Percentiles rank a stretch among this genome's conserved stretches.
These are phyloP conservation scores for Microcebus griseorufus DNA, from an alignment of 2,113 vertebrate species.

Conservation along the genomic window DNA sequence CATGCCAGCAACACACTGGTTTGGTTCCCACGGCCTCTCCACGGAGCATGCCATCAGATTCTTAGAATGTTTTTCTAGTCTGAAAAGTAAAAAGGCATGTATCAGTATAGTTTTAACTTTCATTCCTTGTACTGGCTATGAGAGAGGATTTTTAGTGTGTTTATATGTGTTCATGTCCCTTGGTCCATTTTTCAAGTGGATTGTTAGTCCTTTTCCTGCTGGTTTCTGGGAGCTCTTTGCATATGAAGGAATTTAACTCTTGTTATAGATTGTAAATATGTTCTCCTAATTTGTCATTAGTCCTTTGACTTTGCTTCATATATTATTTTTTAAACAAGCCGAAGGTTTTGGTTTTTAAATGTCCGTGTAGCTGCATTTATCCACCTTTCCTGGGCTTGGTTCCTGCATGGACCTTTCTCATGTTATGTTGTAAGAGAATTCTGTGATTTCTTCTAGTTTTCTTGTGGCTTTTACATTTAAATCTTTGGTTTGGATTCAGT, in stretches of 20 bases:
- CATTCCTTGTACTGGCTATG: fast-evolving
- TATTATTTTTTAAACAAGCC: no score
- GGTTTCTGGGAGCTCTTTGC: not conserved
- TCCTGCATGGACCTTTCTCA: not conserved
- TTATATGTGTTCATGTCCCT: fast-evolving
- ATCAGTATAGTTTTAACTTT: fast-evolving
- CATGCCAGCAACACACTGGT: not conserved
- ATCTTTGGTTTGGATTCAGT: not conserved
- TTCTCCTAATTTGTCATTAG: fast-evolving
- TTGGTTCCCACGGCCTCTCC: not conserved
- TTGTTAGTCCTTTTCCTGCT: not conserved
- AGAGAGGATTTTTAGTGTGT: fast-evolving
- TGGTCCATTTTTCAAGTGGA: not conserved
- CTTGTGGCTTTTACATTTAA: not conserved
- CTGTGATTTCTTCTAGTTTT: not conserved
- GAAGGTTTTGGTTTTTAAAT: not conserved
- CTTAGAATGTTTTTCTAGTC: not conserved
- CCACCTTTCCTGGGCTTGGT: no score
- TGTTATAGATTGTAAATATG: not conserved
- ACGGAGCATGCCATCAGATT: fast-evolving
- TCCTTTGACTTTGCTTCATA: not conserved
- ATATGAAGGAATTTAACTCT: not conserved
- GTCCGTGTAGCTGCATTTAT: not conserved
- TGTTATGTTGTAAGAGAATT: not conserved
- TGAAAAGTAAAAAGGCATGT: fast-evolving